A percentile compares a stretch with the other conserved stretches of the same genome.
phyloP scores from a whole-genome alignment of 2,888 invertebrate genomes.

The Ophraella communa region DNA sequence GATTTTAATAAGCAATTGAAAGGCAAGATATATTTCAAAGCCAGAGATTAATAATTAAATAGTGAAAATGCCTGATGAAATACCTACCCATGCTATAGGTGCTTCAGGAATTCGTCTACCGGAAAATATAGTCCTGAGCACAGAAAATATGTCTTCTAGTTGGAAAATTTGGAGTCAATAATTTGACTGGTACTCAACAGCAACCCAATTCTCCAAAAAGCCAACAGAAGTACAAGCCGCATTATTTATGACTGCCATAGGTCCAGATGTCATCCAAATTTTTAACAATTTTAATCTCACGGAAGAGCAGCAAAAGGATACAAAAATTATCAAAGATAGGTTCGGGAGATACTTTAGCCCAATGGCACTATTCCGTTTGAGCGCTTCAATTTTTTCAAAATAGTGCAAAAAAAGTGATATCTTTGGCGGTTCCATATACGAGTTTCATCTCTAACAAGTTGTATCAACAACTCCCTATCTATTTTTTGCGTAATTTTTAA shows the following conservation, averaged over 20 bases:
- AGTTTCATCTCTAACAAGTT: too few species aligned
- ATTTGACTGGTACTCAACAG: conserved; percentile 36
- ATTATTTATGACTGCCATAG: conserved; percentile 33
- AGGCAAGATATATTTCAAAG: too few species aligned
- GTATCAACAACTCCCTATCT: too few species aligned
- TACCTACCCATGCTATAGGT: too few species aligned
- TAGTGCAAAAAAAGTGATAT: too few species aligned
- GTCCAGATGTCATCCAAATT: conserved; percentile 29
- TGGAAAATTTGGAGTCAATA: conserved; percentile 34
- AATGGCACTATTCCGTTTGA: not conserved
- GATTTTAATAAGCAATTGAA: too few species aligned
- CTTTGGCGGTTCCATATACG: too few species aligned
- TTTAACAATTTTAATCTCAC: conserved; percentile 33
- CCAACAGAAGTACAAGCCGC: conserved; percentile 34
- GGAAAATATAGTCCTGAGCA: not conserved
- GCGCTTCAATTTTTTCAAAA: too few species aligned
- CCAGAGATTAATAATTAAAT: too few species aligned
- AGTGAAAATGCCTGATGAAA: too few species aligned
- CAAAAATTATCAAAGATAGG: conserved; percentile 28
- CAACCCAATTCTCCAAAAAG: conserved; percentile 29
- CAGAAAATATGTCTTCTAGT: conserved; percentile 1
- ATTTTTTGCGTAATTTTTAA: too few species aligned
- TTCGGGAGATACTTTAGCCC: conserved; percentile 22
- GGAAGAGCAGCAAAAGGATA: conserved; percentile 21
- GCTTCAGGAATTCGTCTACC: not conserved